These are phyloP conservation scores for Ceratina calcarata DNA, from an alignment of 1,140 invertebrate genomes.

Conservation along the genomic window DNA sequence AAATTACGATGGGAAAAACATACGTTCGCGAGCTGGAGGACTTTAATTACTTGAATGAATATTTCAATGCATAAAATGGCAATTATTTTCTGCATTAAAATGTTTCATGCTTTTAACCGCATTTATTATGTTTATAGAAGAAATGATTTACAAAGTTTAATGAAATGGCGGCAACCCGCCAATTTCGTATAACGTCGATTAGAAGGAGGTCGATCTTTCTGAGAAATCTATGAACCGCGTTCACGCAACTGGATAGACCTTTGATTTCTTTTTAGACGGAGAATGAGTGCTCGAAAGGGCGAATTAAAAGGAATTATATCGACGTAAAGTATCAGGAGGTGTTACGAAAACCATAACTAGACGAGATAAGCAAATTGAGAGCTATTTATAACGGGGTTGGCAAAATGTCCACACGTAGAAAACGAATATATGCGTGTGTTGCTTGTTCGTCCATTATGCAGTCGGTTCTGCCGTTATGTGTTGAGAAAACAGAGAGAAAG, in stretches of 20 bases:
- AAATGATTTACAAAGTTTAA: background rate
- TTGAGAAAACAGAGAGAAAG: background rate
- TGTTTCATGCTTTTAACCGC: background rate
- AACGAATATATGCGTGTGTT: background rate
- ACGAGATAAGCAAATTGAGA: constrained; percentile 2
- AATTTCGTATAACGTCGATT: constrained; percentile 12
- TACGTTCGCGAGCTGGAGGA: background rate
- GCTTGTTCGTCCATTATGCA: background rate
- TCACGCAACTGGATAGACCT: constrained; percentile 10
- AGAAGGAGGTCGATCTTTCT: background rate
- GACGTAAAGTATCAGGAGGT: background rate
- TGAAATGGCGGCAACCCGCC: background rate
- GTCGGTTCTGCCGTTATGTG: background rate
- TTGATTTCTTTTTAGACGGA: background rate
- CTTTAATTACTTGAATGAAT: background rate
- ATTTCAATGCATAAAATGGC: too few relatives aligned
- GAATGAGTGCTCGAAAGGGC: background rate
- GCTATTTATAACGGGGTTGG: background rate
- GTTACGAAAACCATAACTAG: background rate
- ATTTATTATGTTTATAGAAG: background rate
- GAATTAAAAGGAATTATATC: background rate
- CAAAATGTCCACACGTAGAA: background rate
- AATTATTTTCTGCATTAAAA: too few relatives aligned
- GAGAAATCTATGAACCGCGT: constrained; percentile 3
- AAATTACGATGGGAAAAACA: background rate